These are phyloP conservation scores for Tethea ocularis DNA, from an alignment of 2,888 invertebrate species.

Conservation along the genomic window DNA sequence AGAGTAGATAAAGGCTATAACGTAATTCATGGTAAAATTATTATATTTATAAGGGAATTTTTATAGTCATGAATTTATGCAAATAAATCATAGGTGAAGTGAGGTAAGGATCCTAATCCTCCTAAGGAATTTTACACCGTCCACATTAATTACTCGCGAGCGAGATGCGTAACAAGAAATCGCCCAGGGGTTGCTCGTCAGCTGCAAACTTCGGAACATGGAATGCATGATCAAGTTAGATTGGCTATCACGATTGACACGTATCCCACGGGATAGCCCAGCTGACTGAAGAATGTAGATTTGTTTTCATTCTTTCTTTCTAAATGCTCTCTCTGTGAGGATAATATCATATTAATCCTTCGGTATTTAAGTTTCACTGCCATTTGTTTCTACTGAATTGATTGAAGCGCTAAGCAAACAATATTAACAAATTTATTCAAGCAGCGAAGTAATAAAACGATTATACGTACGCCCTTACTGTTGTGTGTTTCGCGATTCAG, in stretches of 20 bases:
- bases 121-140: conserved; percentile 11
- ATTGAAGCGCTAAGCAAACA: no score
- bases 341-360: no score
- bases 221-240: background rate
- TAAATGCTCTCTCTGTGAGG: no score
- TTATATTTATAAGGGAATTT: background rate
- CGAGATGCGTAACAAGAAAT: conserved; percentile 18
- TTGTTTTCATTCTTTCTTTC: no score
- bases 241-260: background rate
- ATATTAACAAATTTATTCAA: no score
- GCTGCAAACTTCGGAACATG: background rate
- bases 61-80: background rate
- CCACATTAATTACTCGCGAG: conserved; percentile 25
- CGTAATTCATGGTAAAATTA: background rate
- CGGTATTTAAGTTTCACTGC: background rate
- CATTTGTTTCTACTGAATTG: no score
- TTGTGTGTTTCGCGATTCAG: conserved; percentile 46
- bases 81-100: background rate
- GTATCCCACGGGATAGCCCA: no score
- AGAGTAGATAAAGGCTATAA: no score
- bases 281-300: no score
- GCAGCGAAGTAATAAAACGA: background rate
- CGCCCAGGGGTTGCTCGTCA: conserved; percentile 38
- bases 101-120: no score
- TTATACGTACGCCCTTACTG: conserved; percentile 38